Evolutionary conservation across 2,113 vertebrate species (phyloP).

Genomic region (Ophthalmolycus amberensis): DNA sequence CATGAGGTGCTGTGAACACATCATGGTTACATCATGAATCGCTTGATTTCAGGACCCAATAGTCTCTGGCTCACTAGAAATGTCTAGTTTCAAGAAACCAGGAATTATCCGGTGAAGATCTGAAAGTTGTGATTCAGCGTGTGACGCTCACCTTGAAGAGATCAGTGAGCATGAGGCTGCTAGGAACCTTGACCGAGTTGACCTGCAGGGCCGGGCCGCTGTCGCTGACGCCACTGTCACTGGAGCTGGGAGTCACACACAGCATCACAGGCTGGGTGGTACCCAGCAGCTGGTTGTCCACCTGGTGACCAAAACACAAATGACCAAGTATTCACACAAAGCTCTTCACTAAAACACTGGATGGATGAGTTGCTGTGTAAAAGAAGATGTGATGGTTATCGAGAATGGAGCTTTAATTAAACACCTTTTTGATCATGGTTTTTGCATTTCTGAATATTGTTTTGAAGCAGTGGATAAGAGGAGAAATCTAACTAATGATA

Average conservation of each 20-base stretch:
- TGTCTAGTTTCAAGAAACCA: neutral
- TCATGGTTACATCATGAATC: neutral
- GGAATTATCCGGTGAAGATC: neutral
- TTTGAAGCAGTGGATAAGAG: neutral
- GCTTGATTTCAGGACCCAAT: neutral
- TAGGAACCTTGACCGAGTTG: constrained; percentile 94
- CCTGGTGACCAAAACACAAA: constrained; percentile 76
- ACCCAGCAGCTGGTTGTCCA: constrained; percentile 96
- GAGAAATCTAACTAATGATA: neutral
- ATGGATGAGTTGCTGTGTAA: neutral
- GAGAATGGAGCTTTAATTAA: neutral
- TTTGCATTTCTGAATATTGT: neutral
- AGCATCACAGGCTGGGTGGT: constrained; percentile 93
- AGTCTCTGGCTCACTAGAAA: neutral
- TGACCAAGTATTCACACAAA: neutral
- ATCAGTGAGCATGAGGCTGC: constrained; percentile 91
- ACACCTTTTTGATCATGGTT: neutral
- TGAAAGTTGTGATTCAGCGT: neutral
- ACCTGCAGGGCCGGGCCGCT: constrained; percentile 90
- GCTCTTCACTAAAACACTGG: neutral
- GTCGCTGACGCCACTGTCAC: constrained; percentile 84
- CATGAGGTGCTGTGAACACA: constrained; percentile 90
- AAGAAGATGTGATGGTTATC: neutral
- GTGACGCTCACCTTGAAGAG: constrained; percentile 91
- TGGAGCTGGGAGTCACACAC: constrained; percentile 87